phyloP scores from a whole-genome alignment of 2,797 vertebrate species.

The Danionella dracula region DNA sequence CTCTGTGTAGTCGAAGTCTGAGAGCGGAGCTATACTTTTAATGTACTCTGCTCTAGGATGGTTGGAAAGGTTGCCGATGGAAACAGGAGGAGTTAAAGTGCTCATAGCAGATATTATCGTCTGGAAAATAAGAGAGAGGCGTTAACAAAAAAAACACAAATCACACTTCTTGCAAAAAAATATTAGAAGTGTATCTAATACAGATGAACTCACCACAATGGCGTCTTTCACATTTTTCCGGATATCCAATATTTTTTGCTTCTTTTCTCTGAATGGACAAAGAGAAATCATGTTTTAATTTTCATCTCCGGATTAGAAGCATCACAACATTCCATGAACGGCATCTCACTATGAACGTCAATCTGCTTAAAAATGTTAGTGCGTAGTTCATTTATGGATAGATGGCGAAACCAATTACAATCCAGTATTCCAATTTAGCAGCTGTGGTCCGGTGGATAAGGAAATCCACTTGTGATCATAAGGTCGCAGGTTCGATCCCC shows the following conservation, averaged over 20 bases:
- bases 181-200: too few relatives aligned
- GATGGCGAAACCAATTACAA: too few relatives aligned
- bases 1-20: constrained; percentile 95
- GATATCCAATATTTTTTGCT: constrained; percentile 94
- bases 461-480: too few relatives aligned
- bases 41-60: constrained; percentile 92
- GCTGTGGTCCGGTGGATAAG: too few relatives aligned
- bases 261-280: constrained; percentile 84
- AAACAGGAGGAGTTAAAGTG: constrained; percentile 89
- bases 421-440: too few relatives aligned
- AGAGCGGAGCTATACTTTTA: constrained; percentile 90
- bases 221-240: constrained; percentile 98
- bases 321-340: background rate
- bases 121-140: constrained; percentile 62
- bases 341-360: too few relatives aligned
- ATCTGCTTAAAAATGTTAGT: too few relatives aligned
- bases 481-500: too few relatives aligned
- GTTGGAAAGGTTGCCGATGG: constrained; percentile 85
- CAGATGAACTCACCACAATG: constrained; percentile 83
- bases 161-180: too few relatives aligned
- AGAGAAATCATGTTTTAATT: background rate
- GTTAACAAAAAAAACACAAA: too few relatives aligned
- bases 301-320: background rate
- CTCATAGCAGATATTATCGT: constrained; percentile 93
- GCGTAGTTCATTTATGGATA: too few relatives aligned